phyloP scores from a whole-genome alignment of 2,113 vertebrate species.

The Aythya baeri region DNA sequence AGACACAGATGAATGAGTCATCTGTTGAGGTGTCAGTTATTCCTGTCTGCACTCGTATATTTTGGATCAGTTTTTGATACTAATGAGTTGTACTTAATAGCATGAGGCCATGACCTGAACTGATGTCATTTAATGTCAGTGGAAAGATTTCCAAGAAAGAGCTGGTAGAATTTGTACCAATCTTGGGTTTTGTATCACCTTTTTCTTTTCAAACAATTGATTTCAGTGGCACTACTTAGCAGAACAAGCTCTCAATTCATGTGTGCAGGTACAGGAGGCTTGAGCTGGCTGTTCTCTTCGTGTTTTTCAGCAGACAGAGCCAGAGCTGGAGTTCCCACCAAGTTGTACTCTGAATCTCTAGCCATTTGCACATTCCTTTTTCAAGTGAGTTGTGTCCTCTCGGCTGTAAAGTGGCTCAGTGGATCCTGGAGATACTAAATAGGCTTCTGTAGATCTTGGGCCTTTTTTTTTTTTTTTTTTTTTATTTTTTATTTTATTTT shows the following conservation, averaged over 20 bases:
- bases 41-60: background rate
- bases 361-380: background rate
- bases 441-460: background rate
- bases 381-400: background rate
- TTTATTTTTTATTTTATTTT: background rate
- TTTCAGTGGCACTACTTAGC: background rate
- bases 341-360: background rate
- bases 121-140: background rate
- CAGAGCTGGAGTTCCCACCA: rapidly evolving
- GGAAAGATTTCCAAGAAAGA: background rate
- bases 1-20: background rate
- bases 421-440: background rate
- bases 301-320: background rate
- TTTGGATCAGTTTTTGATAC: background rate
- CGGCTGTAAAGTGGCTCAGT: background rate
- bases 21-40: background rate
- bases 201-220: background rate
- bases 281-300: background rate
- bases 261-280: background rate
- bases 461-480: background rate
- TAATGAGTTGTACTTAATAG: background rate
- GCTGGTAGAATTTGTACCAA: background rate
- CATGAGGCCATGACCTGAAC: background rate
- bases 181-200: background rate
- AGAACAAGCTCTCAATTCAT: background rate